These are phyloP conservation scores for Prietella phreatophila DNA, from an alignment of 2,113 vertebrate species.

Conservation along the genomic window DNA sequence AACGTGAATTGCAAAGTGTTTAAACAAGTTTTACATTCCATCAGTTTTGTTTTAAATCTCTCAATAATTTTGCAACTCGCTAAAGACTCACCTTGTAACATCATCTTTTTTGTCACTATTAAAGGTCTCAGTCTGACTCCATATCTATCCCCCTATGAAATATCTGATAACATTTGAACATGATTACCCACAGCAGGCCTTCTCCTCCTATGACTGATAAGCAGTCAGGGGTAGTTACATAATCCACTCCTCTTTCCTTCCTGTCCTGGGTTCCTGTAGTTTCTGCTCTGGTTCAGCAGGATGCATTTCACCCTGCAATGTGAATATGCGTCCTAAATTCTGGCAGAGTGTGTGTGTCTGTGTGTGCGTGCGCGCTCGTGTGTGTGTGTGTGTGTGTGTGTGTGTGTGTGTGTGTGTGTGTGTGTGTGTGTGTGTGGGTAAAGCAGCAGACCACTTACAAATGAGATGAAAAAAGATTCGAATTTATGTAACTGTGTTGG, in stretches of 20 bases:
- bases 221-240: conserved; percentile 12
- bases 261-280: neutral
- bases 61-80: neutral
- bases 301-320: neutral
- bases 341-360: neutral
- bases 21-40: neutral
- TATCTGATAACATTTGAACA: conserved; percentile 35
- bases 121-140: neutral
- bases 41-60: neutral
- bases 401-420: conserved; percentile 35
- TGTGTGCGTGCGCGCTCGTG: neutral
- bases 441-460: conserved; percentile 15
- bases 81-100: neutral
- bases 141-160: neutral
- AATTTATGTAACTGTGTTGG: conserved; percentile 47
- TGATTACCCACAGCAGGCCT: conserved; percentile 2
- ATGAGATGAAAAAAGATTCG: conserved; percentile 45
- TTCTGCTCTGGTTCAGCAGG: conserved; percentile 1
- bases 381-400: neutral
- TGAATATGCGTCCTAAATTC: neutral
- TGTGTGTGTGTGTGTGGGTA: conserved; percentile 34
- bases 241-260: conserved; percentile 2
- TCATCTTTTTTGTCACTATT: neutral
- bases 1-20: neutral
- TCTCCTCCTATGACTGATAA: conserved; percentile 7